Evolutionary conservation across 2,888 invertebrate genomes (phyloP).

Genomic region (Oscheius sp.): DNA sequence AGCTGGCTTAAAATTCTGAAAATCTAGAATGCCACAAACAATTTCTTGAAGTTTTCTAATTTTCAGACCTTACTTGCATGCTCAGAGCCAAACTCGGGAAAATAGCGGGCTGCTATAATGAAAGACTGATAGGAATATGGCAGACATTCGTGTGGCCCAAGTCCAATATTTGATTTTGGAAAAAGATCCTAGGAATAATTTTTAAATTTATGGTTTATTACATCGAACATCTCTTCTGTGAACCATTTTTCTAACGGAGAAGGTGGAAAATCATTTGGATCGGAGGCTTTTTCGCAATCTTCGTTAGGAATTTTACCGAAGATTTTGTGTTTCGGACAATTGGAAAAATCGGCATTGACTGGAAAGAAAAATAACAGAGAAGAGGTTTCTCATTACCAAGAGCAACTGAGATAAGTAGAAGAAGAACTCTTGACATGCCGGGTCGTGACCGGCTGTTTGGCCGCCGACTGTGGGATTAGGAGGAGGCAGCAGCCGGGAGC

Average conservation of each 20-base stretch:
- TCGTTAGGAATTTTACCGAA: slow-evolving; percentile 38
- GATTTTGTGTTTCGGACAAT: slow-evolving; percentile 4
- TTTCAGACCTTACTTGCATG: slow-evolving; percentile 48
- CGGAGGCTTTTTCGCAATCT: slow-evolving; percentile 43
- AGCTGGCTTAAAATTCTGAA: slow-evolving; percentile 43
- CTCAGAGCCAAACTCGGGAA: slow-evolving; percentile 64
- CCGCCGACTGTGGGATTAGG: slow-evolving; percentile 5
- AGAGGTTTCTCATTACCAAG: neutral
- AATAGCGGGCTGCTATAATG: slow-evolving; percentile 67
- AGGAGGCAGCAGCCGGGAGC: slow-evolving; percentile 1
- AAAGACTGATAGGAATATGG: slow-evolving; percentile 69
- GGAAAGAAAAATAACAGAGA: neutral
- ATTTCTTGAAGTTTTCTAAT: neutral
- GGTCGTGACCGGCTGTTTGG: slow-evolving; percentile 27
- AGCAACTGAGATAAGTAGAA: neutral
- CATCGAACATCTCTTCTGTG: slow-evolving; percentile 61
- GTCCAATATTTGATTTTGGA: slow-evolving; percentile 67
- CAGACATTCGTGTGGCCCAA: slow-evolving; percentile 61
- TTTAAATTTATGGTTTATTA: neutral
- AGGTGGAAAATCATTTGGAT: slow-evolving; percentile 57
- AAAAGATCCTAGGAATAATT: slow-evolving; percentile 59
- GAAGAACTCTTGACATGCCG: slow-evolving; percentile 25
- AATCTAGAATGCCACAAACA: neutral
- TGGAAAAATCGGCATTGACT: neutral
- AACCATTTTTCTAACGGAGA: slow-evolving; percentile 63